Conservation (phyloP, 1,140 invertebrate genomes). For the Drosophila carrolli region DNA sequence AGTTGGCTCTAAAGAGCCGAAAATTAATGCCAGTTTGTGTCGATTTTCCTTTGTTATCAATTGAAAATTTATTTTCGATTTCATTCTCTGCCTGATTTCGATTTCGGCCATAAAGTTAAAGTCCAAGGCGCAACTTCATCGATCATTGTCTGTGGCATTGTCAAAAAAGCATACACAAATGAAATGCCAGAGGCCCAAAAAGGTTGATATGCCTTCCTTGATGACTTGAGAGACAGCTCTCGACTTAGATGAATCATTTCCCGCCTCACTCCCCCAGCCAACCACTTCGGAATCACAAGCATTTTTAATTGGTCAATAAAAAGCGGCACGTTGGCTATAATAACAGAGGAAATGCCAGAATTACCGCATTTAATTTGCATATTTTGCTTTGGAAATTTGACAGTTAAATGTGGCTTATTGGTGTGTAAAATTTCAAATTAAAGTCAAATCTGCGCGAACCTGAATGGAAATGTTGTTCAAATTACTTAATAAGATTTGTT, state of each 20-base stretch:
- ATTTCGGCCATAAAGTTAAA: conserved; percentile 59
- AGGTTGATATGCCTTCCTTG: conserved; percentile 35
- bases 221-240: conserved; percentile 42
- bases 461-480: conserved; percentile 37
- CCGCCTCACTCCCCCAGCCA: conserved; percentile 17
- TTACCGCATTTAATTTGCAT: conserved; percentile 51
- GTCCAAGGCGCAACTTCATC: conserved; percentile 72
- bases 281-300: conserved; percentile 25
- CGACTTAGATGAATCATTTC: conserved; percentile 56
- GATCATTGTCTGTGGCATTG: conserved; percentile 66
- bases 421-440: conserved; percentile 55
- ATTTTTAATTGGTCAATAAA: conserved; percentile 62
- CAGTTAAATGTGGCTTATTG: conserved; percentile 55
- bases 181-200: conserved; percentile 50
- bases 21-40: conserved; percentile 75
- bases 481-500: conserved; percentile 30
- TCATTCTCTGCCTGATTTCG: conserved; percentile 31
- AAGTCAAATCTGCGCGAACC: conserved; percentile 40
- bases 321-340: conserved; percentile 50
- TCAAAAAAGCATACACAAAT: conserved; percentile 41
- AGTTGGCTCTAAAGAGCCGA: conserved; percentile 74
- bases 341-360: conserved; percentile 62
- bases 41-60: conserved; percentile 74
- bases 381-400: conserved; percentile 51
- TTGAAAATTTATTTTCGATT: conserved; percentile 59